Evolutionary conservation across 2,797 vertebrate genomes (phyloP), one percentile per base, ranked within the genome.

Genomic region (Megaceryle alcyon): DNA sequence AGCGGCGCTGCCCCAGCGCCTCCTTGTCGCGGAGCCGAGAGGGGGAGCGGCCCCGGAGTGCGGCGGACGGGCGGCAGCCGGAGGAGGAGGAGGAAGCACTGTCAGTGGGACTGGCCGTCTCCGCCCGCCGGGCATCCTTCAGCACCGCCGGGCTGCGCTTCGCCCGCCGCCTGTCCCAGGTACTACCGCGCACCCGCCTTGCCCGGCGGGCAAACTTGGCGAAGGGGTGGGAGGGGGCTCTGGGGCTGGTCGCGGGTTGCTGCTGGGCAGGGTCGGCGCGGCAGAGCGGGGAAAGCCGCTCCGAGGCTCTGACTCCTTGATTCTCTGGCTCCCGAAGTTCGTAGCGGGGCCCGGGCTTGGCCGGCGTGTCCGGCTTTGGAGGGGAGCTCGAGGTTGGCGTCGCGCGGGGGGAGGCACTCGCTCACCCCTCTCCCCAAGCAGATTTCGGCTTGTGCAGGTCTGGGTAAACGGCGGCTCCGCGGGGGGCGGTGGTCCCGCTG

Each of bases 121-220:
- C 91, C 93, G 71, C 93, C 91, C 91, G 89, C 91, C 29, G 93
- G 93, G 91, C 89, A 90, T 94, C 93, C 76, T 94, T 88, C 91
- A 57, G 86, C 76, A 44, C 59, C 26, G 78, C 72, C 10, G 76
- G 83, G 88, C 86, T 87, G 71, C 54, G 35, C n/a, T 66, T 87
- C 82, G 66, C 57, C 82, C 75, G 79, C 75, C 28, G 91, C 54
- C 53, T 46, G 63, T 48, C 76, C 72, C 77, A 95, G 95, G 95
- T 95, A 96, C 14, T 2, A 82, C 56, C 69, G 46, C 41, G 56
- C 49, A 80, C 41, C 69, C 21, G 44, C 41, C 46, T 20, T 82
- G n/a, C 7, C 22, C 49, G 15, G 70, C 49, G 60, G 82, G 63
- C 43, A 54, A 82, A 90, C 82, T 92, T 71, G 57, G 65, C 22